A percentile compares a stretch with the other conserved stretches of the same genome.
Evolutionary conservation across 2,888 invertebrate species (phyloP).

Genomic region (Sesamia inferens): DNA sequence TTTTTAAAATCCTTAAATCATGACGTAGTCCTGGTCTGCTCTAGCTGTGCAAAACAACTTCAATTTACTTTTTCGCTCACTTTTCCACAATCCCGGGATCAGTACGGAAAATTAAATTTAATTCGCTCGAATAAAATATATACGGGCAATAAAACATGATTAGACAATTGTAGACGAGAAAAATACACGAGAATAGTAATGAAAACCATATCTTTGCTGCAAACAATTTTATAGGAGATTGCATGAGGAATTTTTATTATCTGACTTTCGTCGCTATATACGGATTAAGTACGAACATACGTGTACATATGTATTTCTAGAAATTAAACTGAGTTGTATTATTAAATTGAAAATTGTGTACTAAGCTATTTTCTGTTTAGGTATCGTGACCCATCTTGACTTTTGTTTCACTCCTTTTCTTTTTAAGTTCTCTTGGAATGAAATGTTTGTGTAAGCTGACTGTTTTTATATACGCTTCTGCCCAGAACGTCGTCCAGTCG

Average conservation of each 20-base stretch:
- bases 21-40: neutral
- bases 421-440: neutral
- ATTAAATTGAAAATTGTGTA: constrained; percentile 26
- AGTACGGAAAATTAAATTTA: constrained; percentile 46
- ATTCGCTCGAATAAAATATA: constrained; percentile 52
- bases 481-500: neutral
- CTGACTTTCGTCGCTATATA: constrained; percentile 43
- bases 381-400: neutral
- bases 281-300: constrained; percentile 37
- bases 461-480: neutral
- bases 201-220: constrained; percentile 58
- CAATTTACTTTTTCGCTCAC: constrained; percentile 10
- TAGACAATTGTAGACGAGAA: constrained; percentile 51
- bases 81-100: constrained; percentile 26
- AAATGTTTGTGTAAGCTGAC: constrained; percentile 11
- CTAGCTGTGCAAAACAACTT: constrained; percentile 13
- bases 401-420: neutral
- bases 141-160: constrained; percentile 60
- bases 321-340: constrained; percentile 38
- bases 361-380: constrained; percentile 23
- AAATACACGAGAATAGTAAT: constrained; percentile 53
- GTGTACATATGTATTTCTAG: constrained; percentile 3
- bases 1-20: neutral
- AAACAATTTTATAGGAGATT: constrained; percentile 61
- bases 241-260: constrained; percentile 57